Base-by-base conservation (phyloP, 2,888 invertebrate species). In the Stenchaetothrips biformis region DNA sequence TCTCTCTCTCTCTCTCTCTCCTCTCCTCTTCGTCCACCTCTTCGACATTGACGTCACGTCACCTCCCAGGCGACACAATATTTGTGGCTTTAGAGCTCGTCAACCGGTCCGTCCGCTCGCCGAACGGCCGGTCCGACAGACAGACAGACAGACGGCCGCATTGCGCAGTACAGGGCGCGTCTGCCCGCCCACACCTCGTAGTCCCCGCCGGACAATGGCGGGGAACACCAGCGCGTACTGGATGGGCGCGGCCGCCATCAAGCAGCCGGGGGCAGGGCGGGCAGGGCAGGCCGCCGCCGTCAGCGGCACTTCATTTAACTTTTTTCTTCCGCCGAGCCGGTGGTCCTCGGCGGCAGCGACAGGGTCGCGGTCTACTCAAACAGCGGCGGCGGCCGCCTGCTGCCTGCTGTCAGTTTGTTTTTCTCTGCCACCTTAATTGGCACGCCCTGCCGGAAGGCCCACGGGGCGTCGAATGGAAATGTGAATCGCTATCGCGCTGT, bases 161-260 rank as follows among this genome's bases (percentile, higher is more conserved):
- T 37, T 48, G 80, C 62, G 48, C 53, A 53, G 79, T 59, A 79
- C 79, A 53, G 27, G 59, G 49, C 79, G 27, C 49, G 48, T 27
- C 59, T 59, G 53, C 49, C 59, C 62, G 53, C 79, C 37, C 47
- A 48, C 79, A 49, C 21, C 49, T 37, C 16, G 18, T 13, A 13
- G 49, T 27, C 16, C 48, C 16, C 25, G 16, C 37, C 37, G 37
- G 37, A 37, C 37, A 37, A 37, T 37, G 4, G 59, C 59, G 59
- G 59, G 59, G 13, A 16, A 59, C 37, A 37, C 37, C 37, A 37
- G 37, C 37, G 37, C 37, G 37, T 37, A 37, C 37, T 37, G 37
- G 37, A 37, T 37, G 37, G 37, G 37, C 37, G 37, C 37, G 37
- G 37, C 37, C 37, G 37, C 37, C 37, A 4, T 37, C 37, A 4